A percentile compares a stretch with the other conserved stretches of the same genome.
phyloP scores from a whole-genome alignment of 2,797 vertebrate genomes.

The Melanotaenia maccullochi region DNA sequence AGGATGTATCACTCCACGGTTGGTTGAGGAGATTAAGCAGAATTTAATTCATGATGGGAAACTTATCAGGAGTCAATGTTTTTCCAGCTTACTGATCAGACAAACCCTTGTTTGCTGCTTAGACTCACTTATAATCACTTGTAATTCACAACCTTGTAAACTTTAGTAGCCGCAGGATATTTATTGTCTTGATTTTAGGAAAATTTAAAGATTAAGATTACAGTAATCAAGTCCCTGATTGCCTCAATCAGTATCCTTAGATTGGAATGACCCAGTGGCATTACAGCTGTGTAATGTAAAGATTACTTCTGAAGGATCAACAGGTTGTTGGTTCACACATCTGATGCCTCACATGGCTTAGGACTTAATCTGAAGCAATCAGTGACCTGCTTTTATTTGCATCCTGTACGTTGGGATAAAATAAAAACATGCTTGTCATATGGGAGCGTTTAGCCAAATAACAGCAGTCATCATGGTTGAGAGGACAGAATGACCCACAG shows the following conservation, averaged over 20 bases:
- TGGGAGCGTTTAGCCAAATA: slow-evolving; percentile 64
- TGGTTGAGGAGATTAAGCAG: slow-evolving; percentile 44
- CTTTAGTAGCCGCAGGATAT: slow-evolving; percentile 11
- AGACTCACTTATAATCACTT: slow-evolving; percentile 8
- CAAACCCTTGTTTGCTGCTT: slow-evolving; percentile 11
- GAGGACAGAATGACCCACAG: slow-evolving; percentile 48
- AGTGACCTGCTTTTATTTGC: slow-evolving; percentile 4
- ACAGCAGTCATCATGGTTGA: slow-evolving; percentile 40
- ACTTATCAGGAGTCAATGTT: slow-evolving; percentile 62
- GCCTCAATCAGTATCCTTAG: slow-evolving; percentile 1
- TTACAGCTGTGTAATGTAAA: slow-evolving; percentile 16
- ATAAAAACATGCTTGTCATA: slow-evolving; percentile 50
- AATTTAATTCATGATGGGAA: slow-evolving; percentile 47
- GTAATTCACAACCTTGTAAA: slow-evolving; percentile 29
- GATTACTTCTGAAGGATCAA: background rate
- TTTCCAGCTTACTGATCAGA: slow-evolving; percentile 42
- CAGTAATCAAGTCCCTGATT: slow-evolving; percentile 32
- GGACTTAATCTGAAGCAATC: slow-evolving; percentile 1
- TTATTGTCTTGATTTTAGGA: slow-evolving; percentile 31
- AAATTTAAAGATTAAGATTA: slow-evolving; percentile 25
- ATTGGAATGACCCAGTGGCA: slow-evolving; percentile 8
- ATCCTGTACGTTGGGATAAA: slow-evolving; percentile 15
- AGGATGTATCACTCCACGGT: slow-evolving; percentile 60
- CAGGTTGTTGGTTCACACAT: slow-evolving; percentile 4
- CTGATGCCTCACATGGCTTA: background rate